Conservation (phyloP, 2,888 invertebrate genomes). For the Sipunculus nudus region DNA sequence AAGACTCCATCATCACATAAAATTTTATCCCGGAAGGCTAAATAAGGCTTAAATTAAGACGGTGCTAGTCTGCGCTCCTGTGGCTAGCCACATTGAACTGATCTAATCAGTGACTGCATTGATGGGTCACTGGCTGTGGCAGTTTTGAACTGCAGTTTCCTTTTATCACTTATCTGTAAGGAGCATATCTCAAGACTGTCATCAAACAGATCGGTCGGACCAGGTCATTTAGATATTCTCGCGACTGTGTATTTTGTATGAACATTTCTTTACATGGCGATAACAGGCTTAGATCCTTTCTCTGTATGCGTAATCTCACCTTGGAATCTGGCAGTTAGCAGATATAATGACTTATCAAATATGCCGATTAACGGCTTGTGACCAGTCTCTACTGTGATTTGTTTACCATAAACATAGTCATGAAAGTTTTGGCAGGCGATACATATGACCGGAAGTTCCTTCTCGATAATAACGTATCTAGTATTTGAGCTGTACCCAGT, state of each 20-base stretch:
- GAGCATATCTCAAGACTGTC: background rate
- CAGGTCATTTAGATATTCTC: conserved; percentile 13
- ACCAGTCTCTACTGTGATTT: too few relatives aligned
- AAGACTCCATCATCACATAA: conserved; percentile 1
- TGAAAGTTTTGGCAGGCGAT: background rate
- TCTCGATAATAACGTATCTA: background rate
- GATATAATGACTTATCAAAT: background rate
- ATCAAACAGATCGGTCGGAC: conserved; percentile 6
- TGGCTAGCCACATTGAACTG: background rate
- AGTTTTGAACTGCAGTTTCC: background rate
- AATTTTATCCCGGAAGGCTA: conserved; percentile 14
- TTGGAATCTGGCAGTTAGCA: conserved; percentile 7
- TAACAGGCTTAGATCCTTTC: conserved; percentile 16
- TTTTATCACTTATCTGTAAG: conserved; percentile 2
- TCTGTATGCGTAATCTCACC: conserved; percentile 19
- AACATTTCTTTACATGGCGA: conserved; percentile 24
- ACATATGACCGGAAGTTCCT: background rate
- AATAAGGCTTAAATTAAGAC: conserved; percentile 6
- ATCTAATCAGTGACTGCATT: background rate
- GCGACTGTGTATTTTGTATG: conserved; percentile 18
- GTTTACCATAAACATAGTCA: too few relatives aligned
- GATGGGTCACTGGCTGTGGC: conserved; percentile 1
- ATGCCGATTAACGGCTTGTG: too few relatives aligned
- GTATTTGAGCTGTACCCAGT: background rate
- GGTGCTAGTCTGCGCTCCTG: background rate